Evolutionary conservation across 1,140 invertebrate species (phyloP).

Genomic region (Bombus picipes): DNA sequence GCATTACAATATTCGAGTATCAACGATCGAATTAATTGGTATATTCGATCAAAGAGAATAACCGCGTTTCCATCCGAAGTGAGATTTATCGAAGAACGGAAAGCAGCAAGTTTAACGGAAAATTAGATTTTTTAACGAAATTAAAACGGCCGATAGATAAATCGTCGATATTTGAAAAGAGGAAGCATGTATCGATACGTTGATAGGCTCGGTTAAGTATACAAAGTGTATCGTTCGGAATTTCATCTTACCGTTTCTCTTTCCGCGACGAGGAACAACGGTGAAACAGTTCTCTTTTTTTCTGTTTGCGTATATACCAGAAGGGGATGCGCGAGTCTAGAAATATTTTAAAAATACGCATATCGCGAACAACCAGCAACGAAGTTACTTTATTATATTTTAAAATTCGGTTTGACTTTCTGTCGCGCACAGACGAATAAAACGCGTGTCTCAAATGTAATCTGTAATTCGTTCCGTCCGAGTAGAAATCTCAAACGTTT

Average conservation of each 20-base stretch:
- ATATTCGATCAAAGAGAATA: not conserved
- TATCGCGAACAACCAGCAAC: constrained; percentile 35
- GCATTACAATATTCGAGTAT: not conserved
- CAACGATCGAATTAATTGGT: not conserved
- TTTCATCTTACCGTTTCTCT: constrained; percentile 31
- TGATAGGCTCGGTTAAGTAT: not conserved
- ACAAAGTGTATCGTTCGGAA: not conserved
- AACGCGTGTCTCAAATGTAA: not conserved
- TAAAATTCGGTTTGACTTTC: not conserved
- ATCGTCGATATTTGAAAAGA: not conserved
- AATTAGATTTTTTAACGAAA: not conserved
- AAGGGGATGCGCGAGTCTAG: constrained; percentile 18
- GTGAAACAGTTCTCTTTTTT: constrained; percentile 3
- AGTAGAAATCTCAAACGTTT: not conserved
- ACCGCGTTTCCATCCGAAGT: not conserved
- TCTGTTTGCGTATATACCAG: constrained; percentile 35
- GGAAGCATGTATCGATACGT: not conserved
- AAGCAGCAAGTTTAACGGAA: not conserved
- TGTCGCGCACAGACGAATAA: not conserved
- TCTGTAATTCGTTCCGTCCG: not conserved
- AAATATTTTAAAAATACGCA: constrained; percentile 39
- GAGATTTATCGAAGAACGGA: not conserved
- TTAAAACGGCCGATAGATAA: not conserved
- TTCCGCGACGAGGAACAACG: not conserved
- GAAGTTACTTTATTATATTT: not conserved